Evolutionary conservation across 2,888 invertebrate species (phyloP).

Genomic region (Drosophila rubida): DNA sequence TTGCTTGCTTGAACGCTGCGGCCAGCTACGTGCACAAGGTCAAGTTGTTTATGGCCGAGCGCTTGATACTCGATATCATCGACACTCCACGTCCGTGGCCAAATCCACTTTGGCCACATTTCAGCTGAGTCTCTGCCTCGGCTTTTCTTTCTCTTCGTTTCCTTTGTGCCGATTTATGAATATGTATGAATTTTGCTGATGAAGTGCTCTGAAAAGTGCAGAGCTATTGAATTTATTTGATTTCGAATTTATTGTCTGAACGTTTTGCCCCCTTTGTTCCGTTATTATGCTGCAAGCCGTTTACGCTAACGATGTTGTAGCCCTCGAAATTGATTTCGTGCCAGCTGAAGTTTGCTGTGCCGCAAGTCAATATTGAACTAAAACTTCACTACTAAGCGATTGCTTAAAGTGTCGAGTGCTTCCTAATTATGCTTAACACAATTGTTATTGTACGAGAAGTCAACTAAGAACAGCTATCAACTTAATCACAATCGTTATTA

Average conservation of each 20-base stretch:
- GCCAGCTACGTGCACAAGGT: conserved; percentile 80
- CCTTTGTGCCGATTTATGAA: conserved; percentile 60
- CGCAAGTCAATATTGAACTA: conserved; percentile 18
- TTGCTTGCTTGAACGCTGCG: too few relatives aligned
- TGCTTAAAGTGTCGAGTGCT: too few relatives aligned
- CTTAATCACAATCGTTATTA: too few relatives aligned
- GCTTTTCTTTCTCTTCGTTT: conserved; percentile 12
- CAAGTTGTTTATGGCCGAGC: conserved; percentile 78
- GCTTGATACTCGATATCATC: conserved; percentile 75
- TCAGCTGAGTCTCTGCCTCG: not conserved
- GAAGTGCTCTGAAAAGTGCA: conserved; percentile 59
- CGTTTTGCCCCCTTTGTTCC: conserved; percentile 9
- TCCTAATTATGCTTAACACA: too few relatives aligned
- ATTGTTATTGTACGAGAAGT: not conserved
- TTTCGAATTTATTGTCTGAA: conserved; percentile 54
- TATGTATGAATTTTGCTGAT: conserved; percentile 46
- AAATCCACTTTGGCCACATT: conserved; percentile 45
- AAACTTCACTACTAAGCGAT: conserved; percentile 3
- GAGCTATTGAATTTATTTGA: conserved; percentile 59
- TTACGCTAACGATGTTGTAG: conserved; percentile 9
- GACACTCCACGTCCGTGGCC: conserved; percentile 36
- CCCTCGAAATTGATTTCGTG: conserved; percentile 21
- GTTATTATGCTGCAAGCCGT: conserved; percentile 16
- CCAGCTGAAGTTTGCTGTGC: conserved; percentile 7
- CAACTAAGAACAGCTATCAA: not conserved